Percentiles rank a stretch among this genome's conserved stretches.
These are phyloP conservation scores for Parnassius glacialis DNA, from an alignment of 2,888 invertebrate genomes.

Conservation along the genomic window DNA sequence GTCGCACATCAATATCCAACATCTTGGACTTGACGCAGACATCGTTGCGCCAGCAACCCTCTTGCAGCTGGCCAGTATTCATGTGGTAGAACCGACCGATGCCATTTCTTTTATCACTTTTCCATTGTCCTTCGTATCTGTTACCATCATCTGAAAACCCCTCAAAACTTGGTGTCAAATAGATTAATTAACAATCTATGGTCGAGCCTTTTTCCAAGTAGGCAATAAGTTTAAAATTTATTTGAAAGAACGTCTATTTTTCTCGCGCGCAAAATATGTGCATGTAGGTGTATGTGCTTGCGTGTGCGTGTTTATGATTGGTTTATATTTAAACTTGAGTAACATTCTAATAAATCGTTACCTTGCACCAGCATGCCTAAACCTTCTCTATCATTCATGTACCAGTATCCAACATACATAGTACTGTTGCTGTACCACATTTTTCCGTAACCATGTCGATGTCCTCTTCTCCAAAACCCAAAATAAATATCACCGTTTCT, in stretches of 20 bases:
- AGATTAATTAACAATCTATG: too few species aligned
- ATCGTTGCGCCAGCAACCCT: slow-evolving; percentile 83
- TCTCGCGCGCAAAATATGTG: too few species aligned
- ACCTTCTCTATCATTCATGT: slow-evolving; percentile 66
- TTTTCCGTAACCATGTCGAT: slow-evolving; percentile 81
- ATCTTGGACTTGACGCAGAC: slow-evolving; percentile 79
- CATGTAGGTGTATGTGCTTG: too few species aligned
- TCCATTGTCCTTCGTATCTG: slow-evolving; percentile 84
- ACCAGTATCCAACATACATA: slow-evolving; percentile 83
- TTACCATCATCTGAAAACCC: slow-evolving; percentile 74
- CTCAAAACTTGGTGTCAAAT: not conserved
- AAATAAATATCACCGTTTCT: slow-evolving; percentile 81
- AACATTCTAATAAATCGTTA: slow-evolving; percentile 34
- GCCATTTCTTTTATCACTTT: slow-evolving; percentile 79
- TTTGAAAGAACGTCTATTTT: too few species aligned
- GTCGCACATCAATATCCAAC: slow-evolving; percentile 81
- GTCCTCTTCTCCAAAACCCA: slow-evolving; percentile 76
- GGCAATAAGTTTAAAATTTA: too few species aligned
- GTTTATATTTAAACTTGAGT: too few species aligned
- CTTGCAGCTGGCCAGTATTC: slow-evolving; percentile 83
- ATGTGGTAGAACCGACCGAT: slow-evolving; percentile 84
- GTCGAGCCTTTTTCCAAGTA: too few species aligned
- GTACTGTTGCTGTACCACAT: slow-evolving; percentile 82
- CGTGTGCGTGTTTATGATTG: too few species aligned
- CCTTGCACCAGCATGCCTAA: slow-evolving; percentile 78